These are phyloP conservation scores for Syngnathus acus DNA, from an alignment of 2,797 vertebrate genomes.

Conservation along the genomic window DNA sequence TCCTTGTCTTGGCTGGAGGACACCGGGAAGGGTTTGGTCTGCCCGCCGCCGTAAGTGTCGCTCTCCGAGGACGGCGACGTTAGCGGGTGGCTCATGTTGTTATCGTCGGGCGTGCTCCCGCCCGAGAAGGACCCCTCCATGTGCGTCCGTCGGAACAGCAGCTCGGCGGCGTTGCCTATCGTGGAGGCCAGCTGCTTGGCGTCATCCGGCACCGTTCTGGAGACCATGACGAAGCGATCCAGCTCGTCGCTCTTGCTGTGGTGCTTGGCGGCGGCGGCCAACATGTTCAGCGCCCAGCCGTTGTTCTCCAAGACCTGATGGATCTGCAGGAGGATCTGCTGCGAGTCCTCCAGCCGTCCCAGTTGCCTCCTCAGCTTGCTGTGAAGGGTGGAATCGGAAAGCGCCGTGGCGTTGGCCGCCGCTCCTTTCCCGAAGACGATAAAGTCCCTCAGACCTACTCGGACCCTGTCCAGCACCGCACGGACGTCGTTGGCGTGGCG, in stretches of 20 bases:
- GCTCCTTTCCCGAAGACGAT: constrained; percentile 80
- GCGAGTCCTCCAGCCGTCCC: constrained; percentile 85
- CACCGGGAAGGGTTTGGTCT: constrained; percentile 65
- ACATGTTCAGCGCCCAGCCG: constrained; percentile 78
- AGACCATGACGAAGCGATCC: constrained; percentile 91
- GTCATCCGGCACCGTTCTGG: constrained; percentile 82
- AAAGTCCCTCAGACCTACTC: constrained; percentile 74
- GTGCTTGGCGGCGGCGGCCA: constrained; percentile 60
- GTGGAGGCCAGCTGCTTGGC: constrained; percentile 86
- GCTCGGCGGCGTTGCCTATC: constrained; percentile 74
- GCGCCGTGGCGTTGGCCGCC: constrained; percentile 71
- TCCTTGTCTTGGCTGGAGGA: constrained; percentile 65
- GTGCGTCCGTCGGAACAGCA: constrained; percentile 73
- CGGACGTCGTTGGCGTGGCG: constrained; percentile 81
- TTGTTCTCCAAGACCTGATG: constrained; percentile 76
- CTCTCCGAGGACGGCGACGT: constrained; percentile 54
- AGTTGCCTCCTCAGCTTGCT: constrained; percentile 83
- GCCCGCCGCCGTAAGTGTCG: constrained; percentile 61
- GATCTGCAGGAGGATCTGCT: constrained; percentile 87
- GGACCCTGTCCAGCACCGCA: constrained; percentile 74
- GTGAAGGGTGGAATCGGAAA: constrained; percentile 77
- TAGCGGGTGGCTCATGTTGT: constrained; percentile 46
- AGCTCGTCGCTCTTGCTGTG: constrained; percentile 84
- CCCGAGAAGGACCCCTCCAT: constrained; percentile 50
- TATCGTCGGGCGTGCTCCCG: constrained; percentile 47